Percentiles rank a stretch among this genome's conserved stretches.
Conservation (phyloP, 2,113 vertebrate species). For the Perca flavescens region DNA sequence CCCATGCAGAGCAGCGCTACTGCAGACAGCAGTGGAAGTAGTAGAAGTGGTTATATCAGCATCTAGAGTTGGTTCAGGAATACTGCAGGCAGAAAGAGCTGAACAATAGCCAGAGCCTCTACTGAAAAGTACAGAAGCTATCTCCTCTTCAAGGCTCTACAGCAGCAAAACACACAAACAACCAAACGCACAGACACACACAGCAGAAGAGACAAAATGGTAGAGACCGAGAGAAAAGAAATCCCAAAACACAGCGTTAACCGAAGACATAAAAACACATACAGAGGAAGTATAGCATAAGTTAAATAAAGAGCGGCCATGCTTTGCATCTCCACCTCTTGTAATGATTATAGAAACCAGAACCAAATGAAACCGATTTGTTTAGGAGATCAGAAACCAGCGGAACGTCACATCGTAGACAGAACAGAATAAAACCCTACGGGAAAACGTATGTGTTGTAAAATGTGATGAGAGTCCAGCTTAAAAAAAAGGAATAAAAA, state of each 20-base stretch:
- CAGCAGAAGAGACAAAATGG: conserved; percentile 4
- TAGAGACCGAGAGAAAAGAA: conserved; percentile 2
- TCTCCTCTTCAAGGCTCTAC: conserved; percentile 96
- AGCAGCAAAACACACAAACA: conserved; percentile 73
- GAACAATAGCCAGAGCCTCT: conserved; percentile 76
- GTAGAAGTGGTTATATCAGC: conserved; percentile 79
- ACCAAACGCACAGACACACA: not conserved
- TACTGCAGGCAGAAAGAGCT: conserved; percentile 78
- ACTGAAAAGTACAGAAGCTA: conserved; percentile 92
- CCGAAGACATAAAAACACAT: not conserved
- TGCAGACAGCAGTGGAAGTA: conserved; percentile 71
- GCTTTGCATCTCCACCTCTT: not conserved
- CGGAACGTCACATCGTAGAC: not conserved
- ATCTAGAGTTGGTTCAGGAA: conserved; percentile 86
- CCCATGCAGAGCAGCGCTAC: conserved; percentile 84
- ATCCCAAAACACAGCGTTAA: not conserved
- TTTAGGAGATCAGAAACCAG: not conserved
- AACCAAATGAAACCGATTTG: not conserved
- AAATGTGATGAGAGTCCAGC: not conserved
- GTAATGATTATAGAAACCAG: not conserved
- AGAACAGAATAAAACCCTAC: not conserved
- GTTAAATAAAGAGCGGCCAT: not conserved
- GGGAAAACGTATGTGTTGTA: not conserved
- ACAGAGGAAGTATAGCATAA: not conserved
- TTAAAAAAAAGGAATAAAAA: conserved; percentile 30